A percentile compares a stretch with the other conserved stretches of the same genome.
These are phyloP conservation scores for Elysia chlorotica DNA, from an alignment of 1,140 invertebrate genomes.

Conservation along the genomic window DNA sequence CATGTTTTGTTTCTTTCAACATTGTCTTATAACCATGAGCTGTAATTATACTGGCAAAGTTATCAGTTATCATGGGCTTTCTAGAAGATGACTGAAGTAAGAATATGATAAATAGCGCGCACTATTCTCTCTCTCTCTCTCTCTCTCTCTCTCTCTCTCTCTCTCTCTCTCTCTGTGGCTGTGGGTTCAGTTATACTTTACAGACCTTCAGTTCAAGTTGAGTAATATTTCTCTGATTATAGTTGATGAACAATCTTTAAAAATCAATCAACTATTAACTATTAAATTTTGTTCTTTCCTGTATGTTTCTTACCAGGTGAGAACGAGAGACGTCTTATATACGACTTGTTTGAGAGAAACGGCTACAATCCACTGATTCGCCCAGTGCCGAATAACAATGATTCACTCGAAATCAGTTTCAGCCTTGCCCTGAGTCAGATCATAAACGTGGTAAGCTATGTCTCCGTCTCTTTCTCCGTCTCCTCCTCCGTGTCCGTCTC, in stretches of 20 bases:
- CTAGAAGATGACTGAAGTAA: too few species aligned
- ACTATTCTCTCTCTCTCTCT: background rate
- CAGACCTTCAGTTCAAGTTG: background rate
- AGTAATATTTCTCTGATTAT: background rate
- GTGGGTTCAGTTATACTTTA: background rate
- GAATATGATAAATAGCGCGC: background rate
- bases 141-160: background rate
- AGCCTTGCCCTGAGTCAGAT: conserved; percentile 97
- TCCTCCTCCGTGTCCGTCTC: too few species aligned
- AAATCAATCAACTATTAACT: background rate
- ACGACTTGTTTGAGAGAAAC: conserved; percentile 85
- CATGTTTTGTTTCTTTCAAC: too few species aligned
- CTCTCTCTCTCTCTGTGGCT: background rate
- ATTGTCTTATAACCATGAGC: too few species aligned
- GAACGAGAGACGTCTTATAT: conserved; percentile 70
- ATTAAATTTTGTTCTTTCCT: background rate
- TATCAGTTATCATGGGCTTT: background rate
- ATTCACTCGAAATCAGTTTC: conserved; percentile 95
- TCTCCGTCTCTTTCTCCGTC: too few species aligned
- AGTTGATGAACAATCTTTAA: background rate
- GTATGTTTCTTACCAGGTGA: conserved; percentile 19
- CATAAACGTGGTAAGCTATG: conserved; percentile 98
- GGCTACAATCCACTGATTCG: conserved; percentile 99
- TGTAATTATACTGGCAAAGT: background rate
- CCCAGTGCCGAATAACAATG: conserved; percentile 96